A percentile compares a stretch with the other conserved stretches of the same genome.
These are phyloP conservation scores for Palythoa caribaeorum DNA, from an alignment of 92 coral and sea anemone species.

Conservation along the genomic window DNA sequence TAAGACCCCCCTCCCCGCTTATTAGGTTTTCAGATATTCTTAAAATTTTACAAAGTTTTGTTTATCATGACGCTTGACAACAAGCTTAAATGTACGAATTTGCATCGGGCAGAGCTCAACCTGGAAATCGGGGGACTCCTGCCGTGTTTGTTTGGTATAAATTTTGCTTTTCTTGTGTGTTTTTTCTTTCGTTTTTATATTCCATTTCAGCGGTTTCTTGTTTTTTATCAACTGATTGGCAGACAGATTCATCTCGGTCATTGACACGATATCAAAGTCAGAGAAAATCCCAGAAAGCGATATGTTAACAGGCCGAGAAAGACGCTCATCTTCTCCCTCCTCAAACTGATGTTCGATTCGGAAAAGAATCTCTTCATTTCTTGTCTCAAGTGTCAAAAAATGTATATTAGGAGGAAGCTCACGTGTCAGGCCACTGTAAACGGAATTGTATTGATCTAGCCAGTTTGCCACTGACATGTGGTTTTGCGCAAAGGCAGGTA, in stretches of 20 bases:
- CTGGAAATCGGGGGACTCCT: constrained; percentile 12
- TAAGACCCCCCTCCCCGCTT: no score
- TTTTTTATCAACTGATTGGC: constrained; percentile 81
- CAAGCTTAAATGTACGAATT: constrained; percentile 86
- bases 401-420: constrained; percentile 94
- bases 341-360: constrained; percentile 97
- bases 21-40: no score
- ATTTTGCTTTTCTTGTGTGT: background rate
- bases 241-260: constrained; percentile 88
- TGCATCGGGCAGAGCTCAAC: constrained; percentile 84
- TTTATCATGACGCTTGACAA: constrained; percentile 47
- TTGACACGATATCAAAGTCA: constrained; percentile 75
- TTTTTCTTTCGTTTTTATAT: constrained; percentile 55
- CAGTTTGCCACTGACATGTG: constrained; percentile 69
- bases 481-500: constrained; percentile 74
- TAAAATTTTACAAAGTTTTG: no score
- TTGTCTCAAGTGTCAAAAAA: constrained; percentile 89
- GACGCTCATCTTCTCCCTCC: constrained; percentile 86
- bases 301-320: constrained; percentile 88
- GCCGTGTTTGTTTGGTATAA: constrained; percentile 40
- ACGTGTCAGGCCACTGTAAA: constrained; percentile 84
- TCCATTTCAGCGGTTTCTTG: constrained; percentile 82
- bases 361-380: constrained; percentile 70
- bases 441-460: constrained; percentile 73
- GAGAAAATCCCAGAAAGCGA: constrained; percentile 81